Base-by-base conservation (phyloP, 2,888 invertebrate genomes). In the Malacosoma neustria region DNA sequence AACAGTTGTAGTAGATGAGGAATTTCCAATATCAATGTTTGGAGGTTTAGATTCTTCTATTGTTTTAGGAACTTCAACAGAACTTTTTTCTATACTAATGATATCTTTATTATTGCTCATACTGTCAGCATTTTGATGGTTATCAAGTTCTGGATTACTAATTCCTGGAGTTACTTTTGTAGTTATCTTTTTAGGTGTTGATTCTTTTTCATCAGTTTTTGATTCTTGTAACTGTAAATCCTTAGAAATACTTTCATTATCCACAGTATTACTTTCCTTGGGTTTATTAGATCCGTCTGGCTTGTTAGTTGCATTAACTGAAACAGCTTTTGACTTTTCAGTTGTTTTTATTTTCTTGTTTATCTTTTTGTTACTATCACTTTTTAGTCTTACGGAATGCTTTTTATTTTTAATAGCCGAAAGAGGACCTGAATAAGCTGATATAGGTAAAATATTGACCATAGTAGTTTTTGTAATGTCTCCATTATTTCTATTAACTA, bases 401-500 rank as follows among this genome's bases (percentile, higher is more conserved):
- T 72, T 84, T 50, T 72, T 82, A 40, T 38, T 51, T 63, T 73
- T 84, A 14, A 50, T 58, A 13, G 71, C 76, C 35, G 85, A 84
- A 30, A 82, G 43, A 15, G 84, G 73, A 40, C 66, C 69, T 11
- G 85, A 82, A 54, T 82, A 85, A n/a, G 85, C 85, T 32, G 85
- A 74, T 70, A 85, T 82, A 14, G 85, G 85, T 43, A 84, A 54
- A 41, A 84, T 76, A 61, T 85, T 85, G 22, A 85, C 85, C 81
- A 80, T 85, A 29, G 85, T 85, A 29, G 85, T 85, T 69, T 72
- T 85, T 13, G 85, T 84, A 32, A 74, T 68, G 51, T 85, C 82
- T 46, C 64, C 70, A 47, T 45, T 65, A 46, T 59, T 75, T 62
- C 75, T 77, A 48, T 64, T 74, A 29, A 74, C 49, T 44, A 72